phyloP scores from a whole-genome alignment of 2,888 invertebrate genomes.

The Galerucella nymphaeae region DNA sequence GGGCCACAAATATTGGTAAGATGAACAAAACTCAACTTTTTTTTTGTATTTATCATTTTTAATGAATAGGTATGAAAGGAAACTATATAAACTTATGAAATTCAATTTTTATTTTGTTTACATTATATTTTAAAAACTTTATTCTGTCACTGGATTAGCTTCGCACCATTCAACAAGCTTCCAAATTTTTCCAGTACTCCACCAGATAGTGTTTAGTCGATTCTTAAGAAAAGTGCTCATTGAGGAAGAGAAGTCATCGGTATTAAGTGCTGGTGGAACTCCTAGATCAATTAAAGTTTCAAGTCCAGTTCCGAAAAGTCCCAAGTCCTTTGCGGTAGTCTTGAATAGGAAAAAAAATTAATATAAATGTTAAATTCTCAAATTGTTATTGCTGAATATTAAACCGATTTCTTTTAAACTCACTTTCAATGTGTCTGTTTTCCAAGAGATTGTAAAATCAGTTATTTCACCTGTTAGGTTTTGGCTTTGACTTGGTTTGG shows the following conservation, averaged over 20 bases:
- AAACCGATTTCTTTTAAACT: no score
- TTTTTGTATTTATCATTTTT: no score
- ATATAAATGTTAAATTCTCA: no score
- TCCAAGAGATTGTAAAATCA: conserved; percentile 15
- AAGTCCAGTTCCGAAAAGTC: background rate
- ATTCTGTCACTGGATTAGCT: background rate
- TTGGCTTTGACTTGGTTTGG: conserved; percentile 21
- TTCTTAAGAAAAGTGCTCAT: conserved; percentile 10
- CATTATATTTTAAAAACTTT: no score
- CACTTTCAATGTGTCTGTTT: conserved; percentile 3
- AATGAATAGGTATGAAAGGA: no score
- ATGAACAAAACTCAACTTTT: no score
- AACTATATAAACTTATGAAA: no score
- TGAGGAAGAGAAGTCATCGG: background rate
- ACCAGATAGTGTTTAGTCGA: conserved; percentile 25
- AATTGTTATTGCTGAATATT: no score
- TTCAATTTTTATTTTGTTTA: no score
- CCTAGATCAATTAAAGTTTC: background rate
- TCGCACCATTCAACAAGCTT: conserved; percentile 13
- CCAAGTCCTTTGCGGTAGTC: conserved; percentile 14
- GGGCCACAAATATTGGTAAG: no score
- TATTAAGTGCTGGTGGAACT: background rate
- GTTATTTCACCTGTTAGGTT: conserved; percentile 12
- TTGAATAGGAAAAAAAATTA: no score
- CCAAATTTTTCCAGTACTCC: conserved; percentile 26